These are phyloP conservation scores for Cydia splendana DNA, from an alignment of 1,140 invertebrate species.

Conservation along the genomic window DNA sequence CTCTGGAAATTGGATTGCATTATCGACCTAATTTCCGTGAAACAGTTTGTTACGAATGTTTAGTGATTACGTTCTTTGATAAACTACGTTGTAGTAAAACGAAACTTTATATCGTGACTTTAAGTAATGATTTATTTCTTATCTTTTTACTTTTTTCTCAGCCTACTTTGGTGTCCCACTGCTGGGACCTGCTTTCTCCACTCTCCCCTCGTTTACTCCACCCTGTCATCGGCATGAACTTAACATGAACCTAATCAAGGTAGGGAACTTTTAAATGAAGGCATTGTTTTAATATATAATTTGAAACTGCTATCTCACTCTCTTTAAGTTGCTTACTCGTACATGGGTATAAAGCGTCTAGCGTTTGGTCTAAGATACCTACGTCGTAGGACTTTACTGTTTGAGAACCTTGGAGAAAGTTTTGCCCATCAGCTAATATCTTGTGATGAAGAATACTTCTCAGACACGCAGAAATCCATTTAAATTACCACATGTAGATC, in stretches of 20 bases:
- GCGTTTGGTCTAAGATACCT: too few species aligned
- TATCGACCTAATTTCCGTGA: slow-evolving; percentile 1
- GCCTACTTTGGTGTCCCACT: too few species aligned
- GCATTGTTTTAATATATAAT: too few species aligned
- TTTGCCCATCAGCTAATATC: background rate
- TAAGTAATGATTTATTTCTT: background rate
- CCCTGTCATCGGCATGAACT: too few species aligned
- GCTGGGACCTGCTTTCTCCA: too few species aligned
- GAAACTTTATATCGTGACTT: background rate
- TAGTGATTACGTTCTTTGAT: slow-evolving; percentile 4
- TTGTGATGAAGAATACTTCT: background rate
- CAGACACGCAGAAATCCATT: background rate
- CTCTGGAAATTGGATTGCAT: slow-evolving; percentile 28
- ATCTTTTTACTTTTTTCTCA: too few species aligned
- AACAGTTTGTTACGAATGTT: slow-evolving; percentile 9
- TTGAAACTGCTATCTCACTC: too few species aligned
- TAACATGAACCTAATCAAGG: background rate
- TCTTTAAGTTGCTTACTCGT: too few species aligned
- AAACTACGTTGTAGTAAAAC: background rate
- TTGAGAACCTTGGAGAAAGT: background rate
- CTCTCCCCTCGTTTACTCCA: too few species aligned
- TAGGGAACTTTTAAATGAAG: too few species aligned
- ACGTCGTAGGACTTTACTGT: too few species aligned
- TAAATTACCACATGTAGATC: background rate
- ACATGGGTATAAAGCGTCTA: too few species aligned